A percentile compares a stretch with the other conserved stretches of the same genome.
phyloP scores from a whole-genome alignment of 53 echinoderm and acorn worm genomes.

The Arbacia lixula region DNA sequence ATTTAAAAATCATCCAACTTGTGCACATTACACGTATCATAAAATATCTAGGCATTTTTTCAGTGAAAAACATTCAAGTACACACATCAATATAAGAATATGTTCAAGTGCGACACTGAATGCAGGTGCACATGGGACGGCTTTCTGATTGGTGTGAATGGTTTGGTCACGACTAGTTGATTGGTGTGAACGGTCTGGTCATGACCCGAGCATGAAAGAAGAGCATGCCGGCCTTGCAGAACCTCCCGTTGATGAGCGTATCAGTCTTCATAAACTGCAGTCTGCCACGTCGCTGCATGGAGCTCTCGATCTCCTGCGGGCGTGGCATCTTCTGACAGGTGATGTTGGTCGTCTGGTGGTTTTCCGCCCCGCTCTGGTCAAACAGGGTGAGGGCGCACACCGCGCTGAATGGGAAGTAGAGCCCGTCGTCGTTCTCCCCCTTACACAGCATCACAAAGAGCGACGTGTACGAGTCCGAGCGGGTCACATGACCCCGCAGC shows the following conservation, averaged over 20 bases:
- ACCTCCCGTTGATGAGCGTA: constrained; percentile 62
- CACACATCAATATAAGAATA: too few species aligned
- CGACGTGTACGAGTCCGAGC: constrained; percentile 73
- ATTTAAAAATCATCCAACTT: too few species aligned
- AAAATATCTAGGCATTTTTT: too few species aligned
- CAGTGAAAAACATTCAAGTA: too few species aligned
- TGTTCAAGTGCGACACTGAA: too few species aligned
- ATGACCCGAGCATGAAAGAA: constrained; percentile 63
- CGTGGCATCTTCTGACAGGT: constrained; percentile 80
- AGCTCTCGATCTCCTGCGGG: constrained; percentile 53
- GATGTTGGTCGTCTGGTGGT: constrained; percentile 67
- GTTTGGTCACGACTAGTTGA: too few species aligned
- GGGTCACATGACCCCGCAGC: constrained; percentile 73
- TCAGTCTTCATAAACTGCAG: constrained; percentile 88
- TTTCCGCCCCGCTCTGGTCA: constrained; percentile 65
- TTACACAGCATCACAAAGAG: constrained; percentile 78
- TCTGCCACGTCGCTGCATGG: constrained; percentile 80
- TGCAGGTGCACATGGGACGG: too few species aligned
- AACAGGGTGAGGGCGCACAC: constrained; percentile 76
- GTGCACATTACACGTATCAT: too few species aligned
- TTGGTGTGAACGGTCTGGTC: background rate
- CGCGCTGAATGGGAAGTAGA: constrained; percentile 82
- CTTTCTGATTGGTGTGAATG: too few species aligned
- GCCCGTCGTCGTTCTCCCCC: constrained; percentile 71
- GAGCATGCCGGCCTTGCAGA: constrained; percentile 66